Base-by-base conservation (phyloP, 2,113 vertebrate species). In the Anseranas semipalmata region DNA sequence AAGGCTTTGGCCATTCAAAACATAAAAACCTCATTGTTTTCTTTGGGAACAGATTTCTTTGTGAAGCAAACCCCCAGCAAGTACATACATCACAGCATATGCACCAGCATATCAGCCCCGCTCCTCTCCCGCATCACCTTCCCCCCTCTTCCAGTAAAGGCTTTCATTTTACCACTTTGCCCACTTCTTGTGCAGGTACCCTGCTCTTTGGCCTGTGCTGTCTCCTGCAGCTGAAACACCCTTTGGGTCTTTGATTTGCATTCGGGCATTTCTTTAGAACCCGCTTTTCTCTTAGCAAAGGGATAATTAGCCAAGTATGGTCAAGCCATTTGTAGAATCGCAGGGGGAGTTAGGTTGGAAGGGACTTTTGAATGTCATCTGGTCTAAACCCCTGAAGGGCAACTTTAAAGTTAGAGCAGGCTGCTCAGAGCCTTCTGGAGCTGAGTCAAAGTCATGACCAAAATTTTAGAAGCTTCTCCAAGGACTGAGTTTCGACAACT, bases 21-120 rank as follows among this genome's bases (percentile, higher is more conserved):
- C 90, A 94, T 86, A 86, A 96, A 94, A 84, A 89, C 73, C 45
- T 95, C 87, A 95, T 85, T 97, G 85, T 78, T 97, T 93, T 95
- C 43, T 84, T 85, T 88, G 90, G 95, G 58, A 94, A 70, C 18
- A n/a, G 62, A 77, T 94, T 97, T 96, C 73, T 86, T 88, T 95
- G 73, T 52, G 93, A 96, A 88, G 85, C 59, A 95, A 97, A 46
- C 41, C 59, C 41, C 25, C 33, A 75, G 53, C 68, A 86, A 86
- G 39, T 43, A 65, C 30, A n/a, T 45, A 7, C 39, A 81, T 68
- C 48, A 53, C 9, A 12, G 21, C 33, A 48, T 45, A 53, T 21
- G 33, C 53, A 37, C 43, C 22, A 8, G 28, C 8, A 12, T 3
- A 72, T 60, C 35, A 81, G 12, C 52, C 21, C 46, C 27, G 10